Base-by-base conservation (phyloP, 2,113 vertebrate species). In the Lamprotornis superbus region DNA sequence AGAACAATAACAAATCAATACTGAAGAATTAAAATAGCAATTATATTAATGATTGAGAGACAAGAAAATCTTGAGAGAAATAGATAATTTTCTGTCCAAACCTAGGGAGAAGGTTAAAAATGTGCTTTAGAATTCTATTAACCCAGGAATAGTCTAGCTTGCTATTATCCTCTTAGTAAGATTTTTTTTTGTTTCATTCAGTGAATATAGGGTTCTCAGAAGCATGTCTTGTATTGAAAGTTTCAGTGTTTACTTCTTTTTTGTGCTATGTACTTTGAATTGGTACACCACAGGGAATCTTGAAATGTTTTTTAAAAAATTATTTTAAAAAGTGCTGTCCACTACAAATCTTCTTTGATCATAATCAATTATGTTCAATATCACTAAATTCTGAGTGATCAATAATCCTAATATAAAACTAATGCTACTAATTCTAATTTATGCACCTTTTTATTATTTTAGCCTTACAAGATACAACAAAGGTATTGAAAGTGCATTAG, bases 261-360 rank as follows among this genome's bases (percentile, higher is more conserved):
- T 83, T 5, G 18, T 49, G 2, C 42, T 49, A 31, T n/a, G 71
- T 75, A 33, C 13, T 68, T 90, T 46, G 20, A 83, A 50, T 24
- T 55, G 12, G 7, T 76, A 30, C 33, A 68, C 27, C 35, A 80
- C 3, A 47, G 7, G 24, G 61, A 80, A 87, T 56, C 9, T 10
- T 56, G 21, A 68, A 63, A 13, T 50, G 1, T 12, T 70, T 71
- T 50, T 21, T 1, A 6, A 73, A 64, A 35, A 40, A 33, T 2
- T 19, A 27, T n/a, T 59, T 28, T 12, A 11, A 19, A 28, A 75
- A 19, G 10, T 60, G 0, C 1, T 67, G 1, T 52, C 12, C 3
- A 27, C 23, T n/a, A 31, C 21, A 76, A 88, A 64, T 88, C 17
- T 78, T 78, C 42, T 86, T 83, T 50, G 8, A 30, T 64, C 19